Percentiles rank a stretch among this genome's conserved stretches.
Conservation (phyloP, 2,113 vertebrate genomes). For the Sinocyclocheilus maitianheensis region DNA sequence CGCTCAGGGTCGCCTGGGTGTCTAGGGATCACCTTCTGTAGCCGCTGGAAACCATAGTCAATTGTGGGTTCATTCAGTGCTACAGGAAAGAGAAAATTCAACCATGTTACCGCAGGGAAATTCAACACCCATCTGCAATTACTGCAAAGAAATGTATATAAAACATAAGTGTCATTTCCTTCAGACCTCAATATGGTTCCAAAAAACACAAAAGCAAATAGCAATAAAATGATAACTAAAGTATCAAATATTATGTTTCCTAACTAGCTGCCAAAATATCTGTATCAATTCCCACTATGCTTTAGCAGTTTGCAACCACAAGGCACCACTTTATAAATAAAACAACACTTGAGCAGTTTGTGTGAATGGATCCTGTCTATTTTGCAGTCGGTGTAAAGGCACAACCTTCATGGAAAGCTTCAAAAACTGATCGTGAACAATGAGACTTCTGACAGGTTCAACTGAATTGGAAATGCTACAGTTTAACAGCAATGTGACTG, state of each 20-base stretch:
- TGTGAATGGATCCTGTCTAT: constrained; percentile 35
- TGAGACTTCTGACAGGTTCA: not conserved
- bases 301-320: constrained; percentile 20
- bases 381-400: constrained; percentile 20
- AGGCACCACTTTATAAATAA: constrained; percentile 45
- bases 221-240: constrained; percentile 8
- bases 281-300: constrained; percentile 19
- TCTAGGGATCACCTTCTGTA: constrained; percentile 97
- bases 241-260: constrained; percentile 33
- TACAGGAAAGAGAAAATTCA: constrained; percentile 72
- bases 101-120: constrained; percentile 41
- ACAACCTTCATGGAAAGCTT: constrained; percentile 12
- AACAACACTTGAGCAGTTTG: constrained; percentile 39
- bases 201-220: constrained; percentile 2
- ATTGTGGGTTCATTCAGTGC: constrained; percentile 96
- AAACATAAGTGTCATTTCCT: not conserved
- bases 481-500: not conserved
- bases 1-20: constrained; percentile 96
- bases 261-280: constrained; percentile 24
- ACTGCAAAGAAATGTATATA: constrained; percentile 1
- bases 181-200: not conserved
- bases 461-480: not conserved
- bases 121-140: constrained; percentile 34
- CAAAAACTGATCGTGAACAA: not conserved
- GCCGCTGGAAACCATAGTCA: constrained; percentile 96